A percentile compares a stretch with the other conserved stretches of the same genome.
These are phyloP conservation scores for Rhimphoctona megacephalus DNA, from an alignment of 2,888 invertebrate species.

Conservation along the genomic window DNA sequence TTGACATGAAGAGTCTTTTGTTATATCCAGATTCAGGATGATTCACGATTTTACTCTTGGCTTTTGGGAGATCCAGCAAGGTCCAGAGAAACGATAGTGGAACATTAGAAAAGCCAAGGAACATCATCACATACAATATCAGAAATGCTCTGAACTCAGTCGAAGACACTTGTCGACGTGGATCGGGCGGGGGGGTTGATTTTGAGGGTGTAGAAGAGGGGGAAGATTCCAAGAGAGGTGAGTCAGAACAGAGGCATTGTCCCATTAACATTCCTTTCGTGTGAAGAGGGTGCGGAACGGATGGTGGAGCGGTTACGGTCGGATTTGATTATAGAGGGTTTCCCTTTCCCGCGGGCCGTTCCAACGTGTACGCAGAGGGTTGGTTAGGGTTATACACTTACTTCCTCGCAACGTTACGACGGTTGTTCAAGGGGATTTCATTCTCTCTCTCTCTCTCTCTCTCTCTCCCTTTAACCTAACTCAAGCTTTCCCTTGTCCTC, in stretches of 20 bases:
- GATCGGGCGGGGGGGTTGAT: constrained; percentile 57
- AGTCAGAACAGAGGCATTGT: constrained; percentile 83
- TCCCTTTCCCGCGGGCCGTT: constrained; percentile 67
- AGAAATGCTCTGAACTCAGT: constrained; percentile 43
- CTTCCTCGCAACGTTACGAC: constrained; percentile 51
- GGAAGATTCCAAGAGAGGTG: constrained; percentile 73
- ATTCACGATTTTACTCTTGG: not conserved
- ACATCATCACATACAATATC: constrained; percentile 5
- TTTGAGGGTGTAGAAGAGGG: constrained; percentile 47
- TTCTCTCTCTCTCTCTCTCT: constrained; percentile 44
- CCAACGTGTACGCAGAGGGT: constrained; percentile 50
- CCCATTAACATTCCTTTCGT: constrained; percentile 85
- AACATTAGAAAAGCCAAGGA: constrained; percentile 4
- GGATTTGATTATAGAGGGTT: constrained; percentile 84
- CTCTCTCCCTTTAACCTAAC: constrained; percentile 36
- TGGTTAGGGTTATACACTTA: constrained; percentile 66
- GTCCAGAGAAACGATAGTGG: not conserved
- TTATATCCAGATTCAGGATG: not conserved
- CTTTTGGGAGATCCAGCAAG: not conserved
- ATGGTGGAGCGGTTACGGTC: constrained; percentile 80
- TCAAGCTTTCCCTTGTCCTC: constrained; percentile 29
- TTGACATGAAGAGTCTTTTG: not conserved
- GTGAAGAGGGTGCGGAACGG: constrained; percentile 81
- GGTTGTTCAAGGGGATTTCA: constrained; percentile 49
- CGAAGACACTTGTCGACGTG: constrained; percentile 56